Conservation (phyloP, 2,113 vertebrate species). For the Turdus rufiventris region DNA sequence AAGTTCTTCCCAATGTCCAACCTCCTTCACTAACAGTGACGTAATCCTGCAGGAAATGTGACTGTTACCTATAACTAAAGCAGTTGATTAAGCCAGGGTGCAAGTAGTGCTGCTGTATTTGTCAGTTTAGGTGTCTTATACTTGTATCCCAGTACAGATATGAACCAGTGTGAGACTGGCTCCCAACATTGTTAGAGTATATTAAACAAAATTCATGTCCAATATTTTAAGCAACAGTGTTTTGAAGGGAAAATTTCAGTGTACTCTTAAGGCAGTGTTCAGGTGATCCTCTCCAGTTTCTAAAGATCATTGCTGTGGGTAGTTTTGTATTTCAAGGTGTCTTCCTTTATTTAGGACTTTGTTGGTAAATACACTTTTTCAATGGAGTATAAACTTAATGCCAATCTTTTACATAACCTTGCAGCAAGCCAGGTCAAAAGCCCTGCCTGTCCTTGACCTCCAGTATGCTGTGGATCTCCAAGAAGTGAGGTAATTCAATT, state of each 20-base stretch:
- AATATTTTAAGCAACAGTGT: not conserved
- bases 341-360: not conserved
- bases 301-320: not conserved
- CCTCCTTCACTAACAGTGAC: not conserved
- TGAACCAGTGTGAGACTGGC: not conserved
- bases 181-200: not conserved
- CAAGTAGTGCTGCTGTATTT: not conserved
- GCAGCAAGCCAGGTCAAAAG: not conserved
- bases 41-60: not conserved
- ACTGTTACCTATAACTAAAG: not conserved
- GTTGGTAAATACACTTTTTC: not conserved
- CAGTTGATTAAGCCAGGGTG: not conserved
- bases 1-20: not conserved
- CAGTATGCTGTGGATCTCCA: not conserved
- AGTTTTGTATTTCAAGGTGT: not conserved
- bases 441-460: not conserved
- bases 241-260: not conserved
- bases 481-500: not conserved
- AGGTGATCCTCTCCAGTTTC: not conserved
- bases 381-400: not conserved
- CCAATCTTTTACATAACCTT: not conserved
- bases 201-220: not conserved
- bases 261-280: not conserved
- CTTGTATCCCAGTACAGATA: not conserved
- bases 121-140: not conserved